phyloP scores from a whole-genome alignment of 37 sponge, comb jelly and placozoan species.

The Spongilla lacustris region DNA sequence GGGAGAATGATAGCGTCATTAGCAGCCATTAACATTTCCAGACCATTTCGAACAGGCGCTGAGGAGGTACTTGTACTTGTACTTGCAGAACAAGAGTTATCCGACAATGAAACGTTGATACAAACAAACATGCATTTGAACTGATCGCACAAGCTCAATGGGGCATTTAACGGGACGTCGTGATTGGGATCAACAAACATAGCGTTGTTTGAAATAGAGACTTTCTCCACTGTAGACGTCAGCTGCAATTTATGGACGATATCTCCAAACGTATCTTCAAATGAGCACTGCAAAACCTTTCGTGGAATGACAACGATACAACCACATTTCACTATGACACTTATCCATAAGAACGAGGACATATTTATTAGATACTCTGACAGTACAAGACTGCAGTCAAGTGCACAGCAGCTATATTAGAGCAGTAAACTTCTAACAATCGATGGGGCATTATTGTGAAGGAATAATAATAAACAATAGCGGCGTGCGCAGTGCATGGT shows the following conservation, averaged over 20 bases:
- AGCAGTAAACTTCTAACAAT: neutral
- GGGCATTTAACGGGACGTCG: neutral
- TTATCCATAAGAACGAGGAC: neutral
- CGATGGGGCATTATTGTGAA: neutral
- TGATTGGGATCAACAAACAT: conserved; percentile 12
- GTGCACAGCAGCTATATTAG: neutral
- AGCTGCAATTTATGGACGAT: neutral
- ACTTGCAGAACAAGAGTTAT: neutral
- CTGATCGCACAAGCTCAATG: neutral
- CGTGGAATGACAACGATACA: neutral
- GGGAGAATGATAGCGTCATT: neutral
- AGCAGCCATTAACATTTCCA: neutral
- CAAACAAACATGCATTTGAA: neutral
- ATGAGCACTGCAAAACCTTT: neutral
- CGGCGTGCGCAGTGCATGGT: neutral
- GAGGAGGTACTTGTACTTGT: neutral
- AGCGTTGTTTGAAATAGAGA: neutral
- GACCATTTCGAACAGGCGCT: conserved; percentile 1
- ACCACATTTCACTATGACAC: neutral
- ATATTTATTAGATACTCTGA: neutral
- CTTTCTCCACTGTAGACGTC: neutral
- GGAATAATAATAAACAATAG: neutral
- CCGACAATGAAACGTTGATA: neutral
- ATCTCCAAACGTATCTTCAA: neutral
- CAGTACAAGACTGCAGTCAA: neutral